Evolutionary conservation across 2,113 vertebrate species (phyloP).

Genomic region (Hemichromis elongatus): DNA sequence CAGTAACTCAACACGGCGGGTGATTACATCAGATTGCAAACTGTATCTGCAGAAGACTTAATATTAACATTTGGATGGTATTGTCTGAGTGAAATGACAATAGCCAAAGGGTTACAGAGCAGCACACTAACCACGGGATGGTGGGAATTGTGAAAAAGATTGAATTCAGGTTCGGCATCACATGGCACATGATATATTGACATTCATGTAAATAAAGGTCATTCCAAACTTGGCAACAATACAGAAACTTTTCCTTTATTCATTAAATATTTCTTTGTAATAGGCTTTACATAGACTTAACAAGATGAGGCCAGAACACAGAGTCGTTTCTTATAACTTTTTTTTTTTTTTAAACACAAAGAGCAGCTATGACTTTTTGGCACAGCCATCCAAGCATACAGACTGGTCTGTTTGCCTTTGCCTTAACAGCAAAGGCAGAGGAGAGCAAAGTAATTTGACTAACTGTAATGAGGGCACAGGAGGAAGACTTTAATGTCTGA

Average conservation of each 20-base stretch:
- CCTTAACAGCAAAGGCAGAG: neutral
- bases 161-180: neutral
- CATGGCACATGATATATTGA: neutral
- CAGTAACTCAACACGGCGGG: neutral
- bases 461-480: neutral
- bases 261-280: neutral
- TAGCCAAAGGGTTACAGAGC: neutral
- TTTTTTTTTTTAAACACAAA: neutral
- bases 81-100: neutral
- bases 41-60: neutral
- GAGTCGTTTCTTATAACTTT: neutral
- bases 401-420: conserved; percentile 3
- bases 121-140: neutral
- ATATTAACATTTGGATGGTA: neutral
- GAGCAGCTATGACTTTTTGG: neutral
- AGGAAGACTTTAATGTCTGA: neutral
- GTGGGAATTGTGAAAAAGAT: neutral
- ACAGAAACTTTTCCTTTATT: neutral
- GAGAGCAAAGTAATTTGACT: neutral
- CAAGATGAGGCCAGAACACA: neutral
- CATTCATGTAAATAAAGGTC: neutral
- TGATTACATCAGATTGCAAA: neutral
- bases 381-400: neutral
- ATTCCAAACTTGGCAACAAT: neutral
- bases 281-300: neutral